A percentile compares a stretch with the other conserved stretches of the same genome.
Evolutionary conservation across 2,113 vertebrate species (phyloP).

Genomic region (Sinosuthora webbiana): DNA sequence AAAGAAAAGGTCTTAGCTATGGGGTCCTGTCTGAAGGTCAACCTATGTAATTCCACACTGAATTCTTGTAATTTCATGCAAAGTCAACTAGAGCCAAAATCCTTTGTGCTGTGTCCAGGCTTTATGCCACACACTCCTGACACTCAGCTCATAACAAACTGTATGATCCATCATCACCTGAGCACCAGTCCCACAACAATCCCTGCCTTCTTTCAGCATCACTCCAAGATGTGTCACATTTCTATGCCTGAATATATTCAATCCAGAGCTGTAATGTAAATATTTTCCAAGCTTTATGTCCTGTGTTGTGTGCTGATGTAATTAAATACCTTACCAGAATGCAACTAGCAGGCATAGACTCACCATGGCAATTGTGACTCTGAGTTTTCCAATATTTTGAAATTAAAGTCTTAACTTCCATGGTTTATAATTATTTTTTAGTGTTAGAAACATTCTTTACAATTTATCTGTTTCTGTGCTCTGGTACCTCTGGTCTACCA

Average conservation of each 20-base stretch:
- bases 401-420: background rate
- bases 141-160: background rate
- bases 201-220: conserved; percentile 23
- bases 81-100: background rate
- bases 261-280: conserved; percentile 5
- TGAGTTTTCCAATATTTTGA: background rate
- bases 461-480: background rate
- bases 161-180: background rate
- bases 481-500: background rate
- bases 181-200: background rate
- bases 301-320: background rate
- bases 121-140: background rate
- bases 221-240: background rate
- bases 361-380: accelerated
- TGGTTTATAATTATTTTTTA: background rate
- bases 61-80: background rate
- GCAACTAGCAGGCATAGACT: background rate
- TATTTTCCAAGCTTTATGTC: conserved; percentile 1
- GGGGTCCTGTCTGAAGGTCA: background rate
- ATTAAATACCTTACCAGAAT: background rate
- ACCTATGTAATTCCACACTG: background rate
- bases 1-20: background rate
- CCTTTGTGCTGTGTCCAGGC: background rate
- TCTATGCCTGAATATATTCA: background rate
- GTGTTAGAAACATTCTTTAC: background rate